Base-by-base conservation (phyloP, 2,888 invertebrate species). In the Venustoraphidia nigricollis region DNA sequence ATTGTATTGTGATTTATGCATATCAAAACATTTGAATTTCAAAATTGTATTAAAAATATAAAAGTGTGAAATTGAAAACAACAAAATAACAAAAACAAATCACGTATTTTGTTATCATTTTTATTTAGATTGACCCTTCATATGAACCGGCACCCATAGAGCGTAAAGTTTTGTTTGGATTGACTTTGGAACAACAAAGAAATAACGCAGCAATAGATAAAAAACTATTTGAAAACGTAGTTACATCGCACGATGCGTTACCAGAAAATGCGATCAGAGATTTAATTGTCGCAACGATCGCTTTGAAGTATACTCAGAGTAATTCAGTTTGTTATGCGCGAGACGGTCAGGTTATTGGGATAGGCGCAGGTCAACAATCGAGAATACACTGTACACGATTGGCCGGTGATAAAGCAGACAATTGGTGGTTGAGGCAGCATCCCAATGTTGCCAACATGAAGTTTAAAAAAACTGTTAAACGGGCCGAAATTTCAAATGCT, bases 321-420 rank as follows among this genome's bases (percentile, higher is more conserved):
- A 98, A 98, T 68, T 96, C 95, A 0, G 97, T 98, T 0, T 97
- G 96, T 63, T 97, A 86, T 60, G 95, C 96, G 0, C 83, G 83
- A 57, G 87, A 94, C 66, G 94, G 93, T 4, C 83, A 90, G 75
- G 83, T 85, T 10, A 81, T 96, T 58, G 97, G 97, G 13, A 95
- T 95, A 58, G 97, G 97, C 34, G 97, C 97, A n/a, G 97, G 97
- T 0, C 97, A 98, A 63, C 97, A 98, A 67, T 95, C 94, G 0
- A 80, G 97, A 54, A 96, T 98, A 61, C 97, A 98, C 68, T 98
- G 97, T 70, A 96, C 96, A 1, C 77, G 96, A 56, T 76, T 98
- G 57, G 97, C 97, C 50, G 96, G 95, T 42, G 91, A 93, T 61
- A 98, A 98, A 67, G 94, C 95, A 27, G 87, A 92, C 63, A 89